Base-by-base conservation (phyloP, 2,113 vertebrate species). In the Abramis brama region DNA sequence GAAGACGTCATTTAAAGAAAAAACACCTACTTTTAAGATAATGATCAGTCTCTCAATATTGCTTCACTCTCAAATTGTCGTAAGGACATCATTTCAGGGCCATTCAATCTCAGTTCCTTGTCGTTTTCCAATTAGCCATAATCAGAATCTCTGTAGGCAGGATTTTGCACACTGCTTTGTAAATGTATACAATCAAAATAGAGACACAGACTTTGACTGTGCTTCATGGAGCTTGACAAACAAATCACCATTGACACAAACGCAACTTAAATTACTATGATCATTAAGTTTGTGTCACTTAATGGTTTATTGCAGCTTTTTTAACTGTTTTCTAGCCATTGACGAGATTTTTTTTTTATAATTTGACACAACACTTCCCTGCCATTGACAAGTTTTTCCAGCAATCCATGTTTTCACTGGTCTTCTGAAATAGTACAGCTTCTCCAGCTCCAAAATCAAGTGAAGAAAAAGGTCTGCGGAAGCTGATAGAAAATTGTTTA, bases 121-220 rank as follows among this genome's bases (percentile, higher is more conserved):
- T 47, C 15, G 2, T 36, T 78, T 78, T 78, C 19, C 55, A 39
- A 36, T 57, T 78, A 23, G 52, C 17, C 10, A 6, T 78, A 57
- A 78, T 78, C 76, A 78, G 9, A 59, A 33, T 78, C 76, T 79
- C 76, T 59, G 76, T 79, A 59, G 75, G 76, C 19, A 79, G 19
- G 19, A n/a, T 57, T 59, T n/a, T 36, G 2, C 27, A 59, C 52
- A 78, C 52, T 57, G 76, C 8, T 78, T 59, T 23, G 3, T 6
- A 59, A 33, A 57, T 36, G 19, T 36, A 57, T 78, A 33, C 52
- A 57, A 36, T 57, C 21, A 36, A 57, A 55, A 33, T 21, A 77
- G 55, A 76, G 74, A 23, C 27, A 36, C 3, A 33, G 15, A 21
- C 15, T 6, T 33, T 57, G 76, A 23, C 52, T 57, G 52, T 60